Conservation (phyloP, 2,888 invertebrate species). For the Drosophila nr. perissopoda region DNA sequence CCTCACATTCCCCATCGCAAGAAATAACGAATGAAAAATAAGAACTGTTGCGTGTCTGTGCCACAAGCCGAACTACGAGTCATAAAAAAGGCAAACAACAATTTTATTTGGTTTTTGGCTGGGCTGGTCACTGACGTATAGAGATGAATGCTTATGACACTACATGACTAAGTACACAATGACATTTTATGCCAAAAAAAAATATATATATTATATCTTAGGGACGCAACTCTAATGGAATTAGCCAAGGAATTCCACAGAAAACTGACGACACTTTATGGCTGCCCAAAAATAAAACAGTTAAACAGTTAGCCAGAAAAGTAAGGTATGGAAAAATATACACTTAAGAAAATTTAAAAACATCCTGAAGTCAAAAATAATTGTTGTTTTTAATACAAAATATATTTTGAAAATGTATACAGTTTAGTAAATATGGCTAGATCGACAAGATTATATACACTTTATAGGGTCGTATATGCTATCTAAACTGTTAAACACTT, state of each 20-base stretch:
- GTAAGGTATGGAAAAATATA: slow-evolving; percentile 21
- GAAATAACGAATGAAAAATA: slow-evolving; percentile 2
- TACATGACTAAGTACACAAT: slow-evolving; percentile 21
- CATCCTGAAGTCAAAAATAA: neutral
- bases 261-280: slow-evolving; percentile 53
- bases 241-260: slow-evolving; percentile 43
- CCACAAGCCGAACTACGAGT: slow-evolving; percentile 5
- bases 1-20: slow-evolving; percentile 44
- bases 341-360: neutral
- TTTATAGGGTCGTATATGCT: neutral
- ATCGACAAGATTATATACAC: neutral
- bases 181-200: neutral
- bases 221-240: slow-evolving; percentile 30
- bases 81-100: slow-evolving; percentile 18
- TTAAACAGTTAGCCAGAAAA: slow-evolving; percentile 28
- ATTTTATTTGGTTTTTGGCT: slow-evolving; percentile 18
- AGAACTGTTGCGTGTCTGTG: slow-evolving; percentile 65
- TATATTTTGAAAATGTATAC: neutral
- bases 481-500: neutral
- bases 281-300: slow-evolving; percentile 37
- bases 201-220: neutral
- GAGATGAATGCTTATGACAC: slow-evolving; percentile 47
- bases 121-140: slow-evolving; percentile 43
- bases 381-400: neutral
- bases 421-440: neutral